These are phyloP conservation scores for Aporrectodea caliginosa DNA, from an alignment of 1,140 invertebrate species.

Conservation along the genomic window DNA sequence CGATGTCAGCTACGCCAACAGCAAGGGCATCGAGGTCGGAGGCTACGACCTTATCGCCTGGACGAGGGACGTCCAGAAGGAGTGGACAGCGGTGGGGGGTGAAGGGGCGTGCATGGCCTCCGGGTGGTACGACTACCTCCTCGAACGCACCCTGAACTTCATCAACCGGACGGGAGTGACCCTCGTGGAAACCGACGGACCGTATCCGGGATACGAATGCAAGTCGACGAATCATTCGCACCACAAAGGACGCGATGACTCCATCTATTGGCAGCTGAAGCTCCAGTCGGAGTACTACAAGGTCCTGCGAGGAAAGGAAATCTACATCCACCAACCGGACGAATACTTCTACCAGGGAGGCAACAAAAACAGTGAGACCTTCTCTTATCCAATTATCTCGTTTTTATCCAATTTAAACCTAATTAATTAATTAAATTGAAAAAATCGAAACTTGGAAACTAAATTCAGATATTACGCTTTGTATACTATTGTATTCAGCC, in stretches of 20 bases:
- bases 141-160: neutral
- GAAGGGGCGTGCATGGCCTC: constrained; percentile 22
- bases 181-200: constrained; percentile 20
- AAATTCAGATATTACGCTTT: too few relatives aligned
- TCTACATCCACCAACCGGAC: constrained; percentile 27
- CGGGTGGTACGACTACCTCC: constrained; percentile 22
- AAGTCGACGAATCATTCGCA: constrained; percentile 10
- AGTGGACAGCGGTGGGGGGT: constrained; percentile 12
- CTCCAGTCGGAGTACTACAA: constrained; percentile 14
- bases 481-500: too few relatives aligned
- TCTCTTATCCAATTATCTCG: too few relatives aligned
- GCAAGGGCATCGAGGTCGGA: constrained; percentile 25
- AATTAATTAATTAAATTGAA: too few relatives aligned
- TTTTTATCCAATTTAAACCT: too few relatives aligned
- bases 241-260: constrained; percentile 7
- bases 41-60: constrained; percentile 24
- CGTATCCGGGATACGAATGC: constrained; percentile 24
- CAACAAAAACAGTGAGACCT: constrained; percentile 9
- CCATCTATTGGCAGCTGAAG: constrained; percentile 4
- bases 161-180: constrained; percentile 20
- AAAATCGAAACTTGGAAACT: too few relatives aligned
- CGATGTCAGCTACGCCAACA: constrained; percentile 20
- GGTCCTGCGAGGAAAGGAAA: neutral
- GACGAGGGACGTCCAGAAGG: neutral
- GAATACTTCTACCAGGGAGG: constrained; percentile 27